Evolutionary conservation across 2,113 vertebrate genomes (phyloP).

Genomic region (Bubalus kerabau): DNA sequence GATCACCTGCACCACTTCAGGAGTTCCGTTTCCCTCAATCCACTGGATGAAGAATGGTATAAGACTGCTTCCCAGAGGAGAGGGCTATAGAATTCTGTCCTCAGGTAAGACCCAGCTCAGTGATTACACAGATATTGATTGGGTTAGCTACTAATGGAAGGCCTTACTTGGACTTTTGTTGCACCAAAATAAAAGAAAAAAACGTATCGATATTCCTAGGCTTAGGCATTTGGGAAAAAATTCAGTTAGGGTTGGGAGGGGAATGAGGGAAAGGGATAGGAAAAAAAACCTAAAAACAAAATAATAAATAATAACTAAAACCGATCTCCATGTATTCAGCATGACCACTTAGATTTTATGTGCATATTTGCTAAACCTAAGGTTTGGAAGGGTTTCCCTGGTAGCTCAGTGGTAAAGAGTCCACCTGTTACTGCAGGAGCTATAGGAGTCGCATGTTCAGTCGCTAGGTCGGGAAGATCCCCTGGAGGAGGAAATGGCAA

Average conservation of each 20-base stretch:
- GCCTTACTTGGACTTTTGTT: background rate
- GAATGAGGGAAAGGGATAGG: background rate
- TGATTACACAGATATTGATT: background rate
- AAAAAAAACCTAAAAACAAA: background rate
- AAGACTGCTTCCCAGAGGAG: conserved; percentile 81
- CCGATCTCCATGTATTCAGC: background rate
- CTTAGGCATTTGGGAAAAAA: background rate
- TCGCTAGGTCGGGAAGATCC: background rate
- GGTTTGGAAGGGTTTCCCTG: background rate
- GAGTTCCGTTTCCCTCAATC: conserved; percentile 88
- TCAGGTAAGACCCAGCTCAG: conserved; percentile 83
- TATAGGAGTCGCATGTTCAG: background rate
- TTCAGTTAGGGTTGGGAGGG: background rate
- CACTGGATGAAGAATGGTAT: conserved; percentile 93
- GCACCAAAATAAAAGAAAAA: background rate
- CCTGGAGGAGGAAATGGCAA: background rate
- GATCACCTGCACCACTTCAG: conserved; percentile 90
- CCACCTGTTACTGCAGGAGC: background rate
- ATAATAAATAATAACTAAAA: background rate
- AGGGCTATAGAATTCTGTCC: conserved; percentile 87
- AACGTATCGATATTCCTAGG: background rate
- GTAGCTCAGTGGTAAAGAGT: background rate
- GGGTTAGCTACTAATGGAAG: background rate
- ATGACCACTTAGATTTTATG: background rate
- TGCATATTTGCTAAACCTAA: background rate